Conservation (phyloP, 2,888 invertebrate species). For the Stenchaetothrips biformis region DNA sequence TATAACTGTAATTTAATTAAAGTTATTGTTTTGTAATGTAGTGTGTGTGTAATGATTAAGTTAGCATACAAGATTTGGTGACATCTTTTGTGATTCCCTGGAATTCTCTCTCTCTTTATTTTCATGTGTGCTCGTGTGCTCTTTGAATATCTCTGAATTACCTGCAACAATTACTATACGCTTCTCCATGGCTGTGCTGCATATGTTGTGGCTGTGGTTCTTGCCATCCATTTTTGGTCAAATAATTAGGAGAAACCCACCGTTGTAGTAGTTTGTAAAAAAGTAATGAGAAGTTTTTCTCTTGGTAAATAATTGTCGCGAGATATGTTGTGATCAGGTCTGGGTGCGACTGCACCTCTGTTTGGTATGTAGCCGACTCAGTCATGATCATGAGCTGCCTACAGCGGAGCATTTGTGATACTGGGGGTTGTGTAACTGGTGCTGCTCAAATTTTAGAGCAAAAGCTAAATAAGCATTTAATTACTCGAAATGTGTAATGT, state of each 20-base stretch:
- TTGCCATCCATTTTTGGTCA: background rate
- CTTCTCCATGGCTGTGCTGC: slow-evolving; percentile 10
- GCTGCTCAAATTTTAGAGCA: background rate
- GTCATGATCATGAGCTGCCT: background rate
- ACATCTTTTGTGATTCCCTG: background rate
- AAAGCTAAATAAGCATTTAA: background rate
- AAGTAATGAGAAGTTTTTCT: background rate
- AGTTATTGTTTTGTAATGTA: background rate
- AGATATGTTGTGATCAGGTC: background rate
- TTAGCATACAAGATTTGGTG: background rate
- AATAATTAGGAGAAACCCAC: background rate
- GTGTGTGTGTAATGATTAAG: background rate
- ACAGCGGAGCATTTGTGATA: background rate
- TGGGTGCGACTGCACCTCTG: background rate
- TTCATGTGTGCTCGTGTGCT: background rate
- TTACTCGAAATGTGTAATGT: background rate
- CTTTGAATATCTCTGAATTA: background rate
- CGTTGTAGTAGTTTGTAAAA: background rate
- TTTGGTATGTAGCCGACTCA: background rate
- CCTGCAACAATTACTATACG: background rate
- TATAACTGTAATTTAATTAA: background rate
- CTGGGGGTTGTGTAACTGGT: background rate
- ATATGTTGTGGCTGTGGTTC: background rate
- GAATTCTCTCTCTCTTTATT: background rate
- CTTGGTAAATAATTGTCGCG: background rate